Evolutionary conservation across 1,140 invertebrate genomes (phyloP), one percentile per base, ranked within the genome.

Genomic region (Galleria mellonella): DNA sequence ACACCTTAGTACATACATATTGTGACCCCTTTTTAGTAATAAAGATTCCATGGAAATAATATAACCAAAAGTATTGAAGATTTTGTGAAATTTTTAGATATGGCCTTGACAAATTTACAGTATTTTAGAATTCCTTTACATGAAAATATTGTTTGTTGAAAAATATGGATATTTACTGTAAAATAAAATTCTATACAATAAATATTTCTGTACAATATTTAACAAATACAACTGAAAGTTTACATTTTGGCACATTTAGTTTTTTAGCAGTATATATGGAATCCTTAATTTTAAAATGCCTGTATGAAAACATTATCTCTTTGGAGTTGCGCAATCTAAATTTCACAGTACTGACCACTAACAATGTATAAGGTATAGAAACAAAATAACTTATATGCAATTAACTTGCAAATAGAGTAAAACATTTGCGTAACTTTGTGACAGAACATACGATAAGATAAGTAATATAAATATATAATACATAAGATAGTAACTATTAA

Each of bases 1-100:
- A 84, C 81, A 84, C 74, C 67, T 56, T 68, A 72, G 57, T 71
- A 71, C 63, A 70, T 73, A 83, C 55, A 74, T 66, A 55, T 79
- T 83, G 76, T 82, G 81, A 82, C 78, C 17, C 17, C 17, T 62
- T 69, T 71, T 68, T 49, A 62, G 47, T 60, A 55, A 68, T 64
- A 69, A 42, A 41, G 32, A 42, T 43, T 37, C 17, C 17, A 23
- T 23, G 2, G 17, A 23, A 23, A 6, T 23, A 23, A 3, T 2
- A 23, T 6, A 6, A 23, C 2, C 17, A 11, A 43, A 45, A 62
- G 47, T 44, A 61, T 62, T 65, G 57, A 57, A 63, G 47, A 62
- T 36, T n/a, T n/a, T n/a, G n/a, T n/a, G n/a, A 53, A 23, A 6
- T 6, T 23, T 23, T 23, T 23, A 6, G 2, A 23, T 3, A 23